A percentile compares a stretch with the other conserved stretches of the same genome.
These are phyloP conservation scores for Halcyon smyrnensis DNA, from an alignment of 2,797 vertebrate species.

Conservation along the genomic window DNA sequence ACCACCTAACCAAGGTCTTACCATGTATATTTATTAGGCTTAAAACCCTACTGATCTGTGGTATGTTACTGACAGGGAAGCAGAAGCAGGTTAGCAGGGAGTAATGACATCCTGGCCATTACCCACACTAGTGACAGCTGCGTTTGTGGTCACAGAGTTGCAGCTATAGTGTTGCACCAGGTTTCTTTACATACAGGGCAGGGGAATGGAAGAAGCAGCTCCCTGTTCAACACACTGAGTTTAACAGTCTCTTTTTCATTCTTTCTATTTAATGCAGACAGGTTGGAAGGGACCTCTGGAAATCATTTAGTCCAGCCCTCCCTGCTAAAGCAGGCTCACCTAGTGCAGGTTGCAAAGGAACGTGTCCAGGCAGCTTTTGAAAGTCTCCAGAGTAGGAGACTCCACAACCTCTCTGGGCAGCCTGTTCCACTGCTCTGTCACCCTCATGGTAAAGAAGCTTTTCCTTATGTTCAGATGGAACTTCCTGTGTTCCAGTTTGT, in stretches of 20 bases:
- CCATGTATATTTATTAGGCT: neutral
- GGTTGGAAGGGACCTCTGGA: neutral
- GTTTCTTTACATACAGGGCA: neutral
- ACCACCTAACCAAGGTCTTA: neutral
- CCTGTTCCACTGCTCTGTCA: neutral
- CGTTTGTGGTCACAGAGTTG: accelerated
- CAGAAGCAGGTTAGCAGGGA: neutral
- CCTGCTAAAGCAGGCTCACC: neutral
- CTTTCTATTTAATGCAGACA: neutral
- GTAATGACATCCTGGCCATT: neutral
- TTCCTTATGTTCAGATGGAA: neutral
- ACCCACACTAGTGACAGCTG: neutral
- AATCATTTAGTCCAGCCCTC: neutral
- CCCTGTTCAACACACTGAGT: neutral
- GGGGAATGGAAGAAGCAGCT: neutral
- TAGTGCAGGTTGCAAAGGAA: neutral
- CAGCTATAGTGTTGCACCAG: neutral
- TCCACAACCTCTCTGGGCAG: neutral
- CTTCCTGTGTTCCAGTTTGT: neutral
- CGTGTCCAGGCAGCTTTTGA: neutral
- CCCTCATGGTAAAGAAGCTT: neutral
- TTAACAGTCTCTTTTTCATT: neutral
- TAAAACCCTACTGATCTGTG: neutral
- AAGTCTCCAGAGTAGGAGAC: neutral
- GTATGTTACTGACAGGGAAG: neutral